Evolutionary conservation across 2,888 invertebrate species (phyloP).

Genomic region (Ditylenchus weischeri): DNA sequence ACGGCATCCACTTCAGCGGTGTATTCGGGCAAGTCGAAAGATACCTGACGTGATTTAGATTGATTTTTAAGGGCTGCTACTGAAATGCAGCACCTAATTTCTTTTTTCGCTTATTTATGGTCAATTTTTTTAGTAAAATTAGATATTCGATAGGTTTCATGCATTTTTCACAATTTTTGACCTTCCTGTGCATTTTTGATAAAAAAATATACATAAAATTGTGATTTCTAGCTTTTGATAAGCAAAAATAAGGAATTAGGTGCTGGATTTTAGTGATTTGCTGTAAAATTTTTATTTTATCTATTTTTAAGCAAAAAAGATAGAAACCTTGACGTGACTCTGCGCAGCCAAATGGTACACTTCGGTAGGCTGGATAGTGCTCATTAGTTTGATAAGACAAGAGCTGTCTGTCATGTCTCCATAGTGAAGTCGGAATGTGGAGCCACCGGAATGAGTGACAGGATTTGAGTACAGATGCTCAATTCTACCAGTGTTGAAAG

Average conservation of each 20-base stretch:
- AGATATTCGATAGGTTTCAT: no score
- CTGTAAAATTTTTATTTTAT: no score
- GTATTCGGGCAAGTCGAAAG: slow-evolving; percentile 96
- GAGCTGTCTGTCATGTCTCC: slow-evolving; percentile 98
- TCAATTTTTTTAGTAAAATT: neutral
- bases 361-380: slow-evolving; percentile 77
- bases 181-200: no score
- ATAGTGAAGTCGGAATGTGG: slow-evolving; percentile 84
- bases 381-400: slow-evolving; percentile 82
- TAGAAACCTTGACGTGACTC: slow-evolving; percentile 87
- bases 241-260: no score
- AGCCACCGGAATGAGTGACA: slow-evolving; percentile 70
- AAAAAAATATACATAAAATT: no score
- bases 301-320: no score
- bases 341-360: slow-evolving; percentile 98
- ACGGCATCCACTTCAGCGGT: slow-evolving; percentile 95
- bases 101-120: neutral
- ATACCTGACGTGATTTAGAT: slow-evolving; percentile 65
- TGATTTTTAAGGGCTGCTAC: no score
- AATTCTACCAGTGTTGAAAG: slow-evolving; percentile 90
- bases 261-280: no score
- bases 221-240: no score
- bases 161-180: no score
- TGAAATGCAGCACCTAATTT: slow-evolving; percentile 19
- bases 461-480: slow-evolving; percentile 91